A percentile compares a stretch with the other conserved stretches of the same genome.
Conservation (phyloP, 2,797 vertebrate species). For the Thamnophis elegans region DNA sequence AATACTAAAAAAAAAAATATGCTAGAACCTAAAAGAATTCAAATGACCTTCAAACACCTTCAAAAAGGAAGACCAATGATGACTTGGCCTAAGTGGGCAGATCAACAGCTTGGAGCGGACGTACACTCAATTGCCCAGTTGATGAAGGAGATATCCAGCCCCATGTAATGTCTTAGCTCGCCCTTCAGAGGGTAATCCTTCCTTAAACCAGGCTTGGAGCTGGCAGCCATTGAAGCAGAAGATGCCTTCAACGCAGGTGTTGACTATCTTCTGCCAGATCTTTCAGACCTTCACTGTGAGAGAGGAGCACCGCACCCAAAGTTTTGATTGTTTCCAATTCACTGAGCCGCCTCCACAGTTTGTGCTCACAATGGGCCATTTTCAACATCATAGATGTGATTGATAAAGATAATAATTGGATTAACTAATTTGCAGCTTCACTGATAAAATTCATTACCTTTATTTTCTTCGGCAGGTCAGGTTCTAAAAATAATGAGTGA, state of each 20-base stretch:
- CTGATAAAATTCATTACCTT: constrained; percentile 11
- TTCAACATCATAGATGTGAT: neutral
- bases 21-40: too few relatives aligned
- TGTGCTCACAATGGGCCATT: neutral
- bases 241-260: neutral
- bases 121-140: too few relatives aligned
- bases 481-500: constrained; percentile 25
- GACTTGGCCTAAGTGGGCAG: too few relatives aligned
- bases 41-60: too few relatives aligned
- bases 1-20: too few relatives aligned
- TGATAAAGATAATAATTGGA: constrained; percentile 19
- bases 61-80: too few relatives aligned
- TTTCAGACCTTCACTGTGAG: neutral
- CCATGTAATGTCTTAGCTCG: too few relatives aligned
- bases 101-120: too few relatives aligned
- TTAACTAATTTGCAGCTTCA: constrained; percentile 21
- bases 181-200: neutral
- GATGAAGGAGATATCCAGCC: neutral
- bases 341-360: neutral
- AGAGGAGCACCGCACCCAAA: neutral
- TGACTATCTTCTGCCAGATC: neutral
- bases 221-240: too few relatives aligned
- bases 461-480: constrained; percentile 20
- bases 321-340: neutral
- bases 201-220: neutral